phyloP scores from a whole-genome alignment of 1,140 invertebrate species.

The Brachionus angularis region DNA sequence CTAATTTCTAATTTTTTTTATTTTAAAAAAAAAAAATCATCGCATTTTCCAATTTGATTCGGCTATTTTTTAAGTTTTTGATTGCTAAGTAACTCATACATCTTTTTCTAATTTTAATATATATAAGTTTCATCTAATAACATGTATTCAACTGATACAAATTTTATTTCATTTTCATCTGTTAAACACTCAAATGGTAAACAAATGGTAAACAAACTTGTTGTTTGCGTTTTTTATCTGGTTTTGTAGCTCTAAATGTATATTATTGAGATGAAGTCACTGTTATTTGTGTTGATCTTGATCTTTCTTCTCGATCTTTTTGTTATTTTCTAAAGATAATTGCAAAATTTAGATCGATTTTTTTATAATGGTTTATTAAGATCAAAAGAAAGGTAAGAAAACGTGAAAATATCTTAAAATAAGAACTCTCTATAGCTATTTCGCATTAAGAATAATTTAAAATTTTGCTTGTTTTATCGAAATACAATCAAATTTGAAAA shows the following conservation, averaged over 20 bases:
- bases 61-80: neutral
- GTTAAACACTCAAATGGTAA: neutral
- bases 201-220: neutral
- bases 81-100: neutral
- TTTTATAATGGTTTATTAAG: too few species aligned
- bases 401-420: too few species aligned
- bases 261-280: neutral
- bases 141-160: neutral
- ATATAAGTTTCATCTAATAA: neutral
- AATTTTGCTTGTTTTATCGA: too few species aligned
- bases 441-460: too few species aligned
- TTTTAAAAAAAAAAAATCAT: neutral
- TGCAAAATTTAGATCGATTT: too few species aligned
- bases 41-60: neutral
- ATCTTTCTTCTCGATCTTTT: neutral
- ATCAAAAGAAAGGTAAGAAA: too few species aligned
- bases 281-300: neutral
- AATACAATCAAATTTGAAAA: too few species aligned
- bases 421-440: too few species aligned
- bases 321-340: neutral
- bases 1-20: neutral
- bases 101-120: neutral
- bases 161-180: neutral
- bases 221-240: neutral
- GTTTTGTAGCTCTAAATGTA: neutral